Conservation (phyloP, 1,140 invertebrate species). For the Bactericera cockerelli region DNA sequence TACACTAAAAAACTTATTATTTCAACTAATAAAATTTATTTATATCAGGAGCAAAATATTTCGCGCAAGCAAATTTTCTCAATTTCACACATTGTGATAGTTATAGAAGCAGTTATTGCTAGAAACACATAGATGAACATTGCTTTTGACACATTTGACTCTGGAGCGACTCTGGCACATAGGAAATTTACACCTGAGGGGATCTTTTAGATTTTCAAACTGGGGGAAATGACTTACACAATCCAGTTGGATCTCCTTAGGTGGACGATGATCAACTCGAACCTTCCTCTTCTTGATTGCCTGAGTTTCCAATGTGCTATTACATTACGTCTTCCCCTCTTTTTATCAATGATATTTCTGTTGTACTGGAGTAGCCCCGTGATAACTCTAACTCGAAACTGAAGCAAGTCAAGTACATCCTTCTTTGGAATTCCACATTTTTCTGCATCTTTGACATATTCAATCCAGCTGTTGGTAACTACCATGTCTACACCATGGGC, state of each 20-base stretch:
- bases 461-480: slow-evolving; percentile 23
- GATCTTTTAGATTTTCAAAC: not conserved
- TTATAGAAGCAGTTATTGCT: not conserved
- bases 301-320: not conserved
- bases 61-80: too few species aligned
- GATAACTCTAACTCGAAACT: not conserved
- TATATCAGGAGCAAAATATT: too few species aligned
- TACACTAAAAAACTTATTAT: too few species aligned
- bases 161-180: not conserved
- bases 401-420: not conserved
- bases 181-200: not conserved
- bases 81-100: too few species aligned
- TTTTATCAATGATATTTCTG: not conserved
- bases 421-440: slow-evolving; percentile 3
- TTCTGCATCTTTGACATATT: slow-evolving; percentile 21
- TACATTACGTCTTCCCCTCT: not conserved
- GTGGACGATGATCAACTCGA: not conserved
- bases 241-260: not conserved
- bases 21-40: too few species aligned
- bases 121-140: slow-evolving; percentile 18
- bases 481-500: slow-evolving; percentile 24
- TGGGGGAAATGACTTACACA: not conserved
- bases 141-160: slow-evolving; percentile 17
- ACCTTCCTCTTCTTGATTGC: not conserved
- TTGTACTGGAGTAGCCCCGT: too few species aligned